A percentile compares a stretch with the other conserved stretches of the same genome.
Conservation (phyloP, 1,140 invertebrate genomes). For the Zaprionus nigranus region DNA sequence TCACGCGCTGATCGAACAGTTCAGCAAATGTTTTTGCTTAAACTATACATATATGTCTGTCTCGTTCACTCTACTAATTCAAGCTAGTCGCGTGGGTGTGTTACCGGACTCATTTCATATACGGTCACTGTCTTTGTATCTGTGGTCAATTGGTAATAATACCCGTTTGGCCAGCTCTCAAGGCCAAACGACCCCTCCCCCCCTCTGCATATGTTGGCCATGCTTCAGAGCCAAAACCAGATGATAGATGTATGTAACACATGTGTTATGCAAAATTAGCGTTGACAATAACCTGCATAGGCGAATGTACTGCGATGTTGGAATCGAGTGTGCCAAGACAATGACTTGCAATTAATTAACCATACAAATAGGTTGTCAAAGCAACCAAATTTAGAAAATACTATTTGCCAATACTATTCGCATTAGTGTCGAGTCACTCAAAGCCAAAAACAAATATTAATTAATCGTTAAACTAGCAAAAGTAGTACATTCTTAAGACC, state of each 20-base stretch:
- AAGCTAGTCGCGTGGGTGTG: constrained; percentile 28
- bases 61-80: neutral
- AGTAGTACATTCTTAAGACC: neutral
- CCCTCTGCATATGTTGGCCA: constrained; percentile 10
- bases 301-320: constrained; percentile 8
- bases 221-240: constrained; percentile 30
- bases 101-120: constrained; percentile 13
- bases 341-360: constrained; percentile 45
- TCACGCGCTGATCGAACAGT: constrained; percentile 10
- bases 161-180: constrained; percentile 41
- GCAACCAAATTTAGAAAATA: constrained; percentile 1
- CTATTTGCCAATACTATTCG: neutral
- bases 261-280: constrained; percentile 34
- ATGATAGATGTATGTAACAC: constrained; percentile 20
- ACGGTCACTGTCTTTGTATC: neutral
- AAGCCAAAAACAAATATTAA: neutral
- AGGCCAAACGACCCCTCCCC: constrained; percentile 26
- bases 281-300: constrained; percentile 20
- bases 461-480: neutral
- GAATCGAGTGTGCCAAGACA: constrained; percentile 9
- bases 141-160: constrained; percentile 39
- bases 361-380: constrained; percentile 18
- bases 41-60: neutral
- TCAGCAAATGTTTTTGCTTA: constrained; percentile 11
- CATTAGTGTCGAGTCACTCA: neutral